Evolutionary conservation across 2,113 vertebrate species (phyloP).

Genomic region (Pangasianodon hypophthalmus): DNA sequence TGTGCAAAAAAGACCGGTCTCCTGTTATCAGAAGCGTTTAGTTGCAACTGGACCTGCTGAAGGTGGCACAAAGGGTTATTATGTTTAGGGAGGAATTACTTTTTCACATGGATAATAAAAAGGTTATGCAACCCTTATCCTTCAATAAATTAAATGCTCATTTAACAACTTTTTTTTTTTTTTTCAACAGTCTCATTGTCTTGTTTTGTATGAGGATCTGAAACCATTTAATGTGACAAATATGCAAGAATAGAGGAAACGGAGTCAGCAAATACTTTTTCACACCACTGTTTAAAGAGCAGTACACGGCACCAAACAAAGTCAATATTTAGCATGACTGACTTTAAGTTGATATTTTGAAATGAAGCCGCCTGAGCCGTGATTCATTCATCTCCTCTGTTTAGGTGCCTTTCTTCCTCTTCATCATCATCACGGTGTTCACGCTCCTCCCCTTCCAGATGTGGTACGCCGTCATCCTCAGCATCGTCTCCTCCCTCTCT

Average conservation of each 20-base stretch:
- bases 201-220: not conserved
- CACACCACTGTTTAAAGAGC: not conserved
- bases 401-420: slow-evolving; percentile 94
- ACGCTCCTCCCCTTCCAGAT: slow-evolving; percentile 91
- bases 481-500: slow-evolving; percentile 80
- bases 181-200: not conserved
- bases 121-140: not conserved
- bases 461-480: slow-evolving; percentile 78
- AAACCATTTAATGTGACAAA: not conserved
- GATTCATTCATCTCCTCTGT: not conserved
- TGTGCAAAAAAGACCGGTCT: not conserved
- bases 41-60: not conserved
- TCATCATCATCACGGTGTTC: slow-evolving; percentile 90
- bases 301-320: not conserved
- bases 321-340: not conserved
- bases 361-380: not conserved
- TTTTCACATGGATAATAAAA: not conserved
- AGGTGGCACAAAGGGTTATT: not conserved
- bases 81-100: not conserved
- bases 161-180: no score
- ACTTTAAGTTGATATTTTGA: not conserved
- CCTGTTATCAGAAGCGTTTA: not conserved
- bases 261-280: not conserved
- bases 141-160: no score
- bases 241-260: no score